Evolutionary conservation across 2,888 invertebrate species (phyloP), one percentile per base, ranked within the genome.

Genomic region (Synergus umbraculus): DNA sequence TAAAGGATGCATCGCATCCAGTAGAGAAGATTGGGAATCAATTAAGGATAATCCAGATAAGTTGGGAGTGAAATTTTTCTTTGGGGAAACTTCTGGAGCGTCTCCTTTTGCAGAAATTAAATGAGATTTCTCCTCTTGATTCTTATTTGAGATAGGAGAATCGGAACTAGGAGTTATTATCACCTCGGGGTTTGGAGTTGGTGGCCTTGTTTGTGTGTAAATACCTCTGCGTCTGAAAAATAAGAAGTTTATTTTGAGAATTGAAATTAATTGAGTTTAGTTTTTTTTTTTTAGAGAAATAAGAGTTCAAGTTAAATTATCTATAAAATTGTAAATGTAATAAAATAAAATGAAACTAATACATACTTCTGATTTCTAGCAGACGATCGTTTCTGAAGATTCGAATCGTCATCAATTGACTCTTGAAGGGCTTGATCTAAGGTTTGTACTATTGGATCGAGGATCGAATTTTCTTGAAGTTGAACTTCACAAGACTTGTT

Each of bases 361-460:
- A 60, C 22, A 12, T 10, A 54, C 73, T 73, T 73, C 5, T 54
- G 69, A 49, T 49, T 73, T 1, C n/a, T 29, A 15, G 54, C n/a
- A n/a, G 29, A 37, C n/a, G 37, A n/a, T 2, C 22, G 29, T 73
- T 41, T 54, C 4, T 41, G 73, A 1, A 29, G n/a, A 54, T 10
- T 37, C 4, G 54, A 54, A 15, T 54, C 54, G n/a, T 73, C 54
- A 54, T 73, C n/a, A 73, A 54, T 67, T 54, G 82, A 44, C 12
- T 81, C 82, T 58, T 84, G 81, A 63, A 84, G 83, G 58, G 88
- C 87, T 73, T 85, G 81, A 66, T 84, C 84, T 58, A 88, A 81
- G 29, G 85, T 87, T 64, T 86, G 81, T n/a, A 84, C 79, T 13
- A 87, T 85, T 2, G 88, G 88, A 18, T 84, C 82, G 29, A 88